A percentile compares a stretch with the other conserved stretches of the same genome.
Conservation (phyloP, 1,140 invertebrate species). For the Penaeus japonicus region DNA sequence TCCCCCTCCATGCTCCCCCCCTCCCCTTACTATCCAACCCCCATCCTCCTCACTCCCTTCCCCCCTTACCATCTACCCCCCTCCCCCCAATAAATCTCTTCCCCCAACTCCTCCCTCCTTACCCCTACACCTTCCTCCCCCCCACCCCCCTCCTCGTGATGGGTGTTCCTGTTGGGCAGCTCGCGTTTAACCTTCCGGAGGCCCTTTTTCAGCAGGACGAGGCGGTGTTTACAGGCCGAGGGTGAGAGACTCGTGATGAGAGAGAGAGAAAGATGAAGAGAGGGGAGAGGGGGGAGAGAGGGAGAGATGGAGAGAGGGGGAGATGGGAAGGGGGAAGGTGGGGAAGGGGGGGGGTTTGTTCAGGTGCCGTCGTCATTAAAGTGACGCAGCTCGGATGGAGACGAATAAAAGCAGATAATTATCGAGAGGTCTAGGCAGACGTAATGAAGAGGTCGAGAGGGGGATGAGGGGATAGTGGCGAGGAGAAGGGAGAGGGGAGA, state of each 20-base stretch:
- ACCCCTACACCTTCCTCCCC: neutral
- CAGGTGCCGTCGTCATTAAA: conserved; percentile 6
- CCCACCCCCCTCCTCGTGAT: neutral
- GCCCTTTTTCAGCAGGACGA: no score
- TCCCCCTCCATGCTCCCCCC: neutral
- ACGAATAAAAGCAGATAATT: conserved; percentile 33
- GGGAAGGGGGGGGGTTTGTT: neutral
- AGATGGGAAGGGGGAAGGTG: neutral
- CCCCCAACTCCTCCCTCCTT: neutral
- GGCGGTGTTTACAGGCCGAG: neutral
- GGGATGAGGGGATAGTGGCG: neutral
- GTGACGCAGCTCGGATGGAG: conserved; percentile 14
- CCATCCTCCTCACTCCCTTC: neutral
- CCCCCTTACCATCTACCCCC: neutral
- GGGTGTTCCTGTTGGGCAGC: no score
- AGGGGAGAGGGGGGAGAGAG: no score
- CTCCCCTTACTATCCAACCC: neutral
- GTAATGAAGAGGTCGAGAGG: conserved; percentile 19
- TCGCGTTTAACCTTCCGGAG: no score
- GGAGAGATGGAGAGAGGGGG: neutral
- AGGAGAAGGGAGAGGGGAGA: neutral
- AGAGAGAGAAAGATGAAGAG: no score
- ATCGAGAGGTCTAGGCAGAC: conserved; percentile 29
- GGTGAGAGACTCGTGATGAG: no score
- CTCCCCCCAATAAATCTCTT: neutral